Evolutionary conservation across 1,140 invertebrate genomes (phyloP).

Genomic region (Aphaenogaster rudis): DNA sequence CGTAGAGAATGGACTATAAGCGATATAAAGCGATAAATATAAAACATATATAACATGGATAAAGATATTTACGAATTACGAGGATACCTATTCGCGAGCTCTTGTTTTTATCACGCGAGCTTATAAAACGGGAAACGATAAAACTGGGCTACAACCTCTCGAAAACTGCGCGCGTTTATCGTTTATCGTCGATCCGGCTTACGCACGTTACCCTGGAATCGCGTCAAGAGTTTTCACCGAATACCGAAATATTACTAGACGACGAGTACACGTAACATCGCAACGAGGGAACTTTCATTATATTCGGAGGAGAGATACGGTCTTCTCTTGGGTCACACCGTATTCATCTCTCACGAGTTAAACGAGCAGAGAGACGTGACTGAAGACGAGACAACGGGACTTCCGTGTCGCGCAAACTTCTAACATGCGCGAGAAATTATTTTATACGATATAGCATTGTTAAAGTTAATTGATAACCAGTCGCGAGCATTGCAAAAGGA

Average conservation of each 20-base stretch:
- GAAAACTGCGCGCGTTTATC: background rate
- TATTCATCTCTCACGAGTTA: conserved; percentile 30
- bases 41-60: background rate
- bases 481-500: background rate
- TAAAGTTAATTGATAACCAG: background rate
- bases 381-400: conserved; percentile 1
- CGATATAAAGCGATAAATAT: background rate
- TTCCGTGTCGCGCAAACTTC: background rate
- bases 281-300: conserved; percentile 46
- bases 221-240: background rate
- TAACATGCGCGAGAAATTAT: conserved; percentile 9
- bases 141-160: background rate
- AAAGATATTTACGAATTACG: conserved; percentile 14
- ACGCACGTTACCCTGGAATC: background rate
- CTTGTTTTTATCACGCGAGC: background rate
- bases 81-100: background rate
- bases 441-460: background rate
- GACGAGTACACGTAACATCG: background rate
- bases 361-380: conserved; percentile 17
- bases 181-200: background rate
- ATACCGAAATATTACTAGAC: conserved; percentile 13
- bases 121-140: background rate
- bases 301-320: background rate
- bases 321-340: background rate
- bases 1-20: background rate